Conservation (phyloP, 2,888 invertebrate genomes). For the Chloroclysta siterata region DNA sequence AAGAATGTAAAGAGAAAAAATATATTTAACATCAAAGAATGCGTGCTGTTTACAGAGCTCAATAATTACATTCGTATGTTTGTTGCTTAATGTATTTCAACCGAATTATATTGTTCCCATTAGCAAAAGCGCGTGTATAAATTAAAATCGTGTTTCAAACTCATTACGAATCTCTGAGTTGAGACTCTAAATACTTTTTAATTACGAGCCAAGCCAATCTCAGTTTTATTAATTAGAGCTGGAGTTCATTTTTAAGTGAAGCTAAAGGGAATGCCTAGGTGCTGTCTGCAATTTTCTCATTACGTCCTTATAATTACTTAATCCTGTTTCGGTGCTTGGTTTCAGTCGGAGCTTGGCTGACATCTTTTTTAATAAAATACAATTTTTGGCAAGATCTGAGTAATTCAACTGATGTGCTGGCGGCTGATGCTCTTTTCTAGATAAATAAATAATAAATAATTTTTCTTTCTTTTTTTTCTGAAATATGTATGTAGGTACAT, state of each 20-base stretch:
- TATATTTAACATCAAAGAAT: too few species aligned
- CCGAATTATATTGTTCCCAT: conserved; percentile 26
- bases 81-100: conserved; percentile 10
- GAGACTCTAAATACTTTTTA: conserved; percentile 47
- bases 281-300: conserved; percentile 33
- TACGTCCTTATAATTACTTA: conserved; percentile 32
- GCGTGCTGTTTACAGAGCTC: not conserved
- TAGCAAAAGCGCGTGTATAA: conserved; percentile 35
- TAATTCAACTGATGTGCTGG: not conserved
- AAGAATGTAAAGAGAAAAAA: too few species aligned
- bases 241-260: conserved; percentile 33
- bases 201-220: conserved; percentile 52
- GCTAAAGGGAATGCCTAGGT: conserved; percentile 18
- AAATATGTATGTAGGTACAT: too few species aligned
- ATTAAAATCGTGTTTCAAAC: conserved; percentile 37
- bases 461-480: too few species aligned
- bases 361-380: conserved; percentile 12
- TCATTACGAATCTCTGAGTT: conserved; percentile 32
- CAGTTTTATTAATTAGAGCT: conserved; percentile 50
- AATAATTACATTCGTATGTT: conserved; percentile 11
- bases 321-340: conserved; percentile 24
- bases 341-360: conserved; percentile 20
- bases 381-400: not conserved
- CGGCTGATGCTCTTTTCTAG: too few species aligned
- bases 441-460: too few species aligned